Base-by-base conservation (phyloP, 2,113 vertebrate species). In the Lamprotornis superbus region DNA sequence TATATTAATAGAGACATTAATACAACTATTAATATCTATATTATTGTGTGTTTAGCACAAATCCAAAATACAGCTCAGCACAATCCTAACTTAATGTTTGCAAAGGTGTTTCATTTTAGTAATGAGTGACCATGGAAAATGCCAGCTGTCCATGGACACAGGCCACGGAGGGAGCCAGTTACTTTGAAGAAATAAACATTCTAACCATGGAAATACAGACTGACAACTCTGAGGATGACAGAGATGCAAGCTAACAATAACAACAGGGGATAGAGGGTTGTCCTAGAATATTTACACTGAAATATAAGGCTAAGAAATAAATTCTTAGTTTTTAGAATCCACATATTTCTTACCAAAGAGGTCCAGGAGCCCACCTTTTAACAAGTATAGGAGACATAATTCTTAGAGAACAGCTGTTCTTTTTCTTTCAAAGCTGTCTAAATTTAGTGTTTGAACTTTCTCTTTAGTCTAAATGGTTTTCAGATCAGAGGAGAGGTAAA, bases 401-500 rank as follows among this genome's bases (percentile, higher is more conserved):
- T 83, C 46, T 70, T 47, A 27, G 24, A 44, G 17, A 60, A 63
- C 7, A 53, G n/a, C 28, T 82, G n/a, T 13, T 27, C 21, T 46
- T 95, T 71, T 53, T 60, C 39, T 92, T 84, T 79, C 19, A 84
- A 79, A 95, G 53, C 15, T 67, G 53, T 46, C 4, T 87, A 69
- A 63, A 73, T 91, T 33, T 39, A 73, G 20, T 44, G 1, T 35
- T 91, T 65, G 24, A 83, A 80, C 50, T 88, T 91, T n/a, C 65
- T 71, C 23, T 71, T 80, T 23, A 76, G 10, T 60, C 35, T 25
- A 22, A 39, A 70, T 10, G 18, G 39, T 63, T 93, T 90, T 65
- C 67, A 74, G 91, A 76, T 80, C 50, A 59, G 47, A 39, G 40
- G 24, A 92, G 60, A 65, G 5, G 42, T 68, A 91, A 84, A 64